phyloP scores from a whole-genome alignment of 2,797 vertebrate species.

The Rhyacichthys aspro region DNA sequence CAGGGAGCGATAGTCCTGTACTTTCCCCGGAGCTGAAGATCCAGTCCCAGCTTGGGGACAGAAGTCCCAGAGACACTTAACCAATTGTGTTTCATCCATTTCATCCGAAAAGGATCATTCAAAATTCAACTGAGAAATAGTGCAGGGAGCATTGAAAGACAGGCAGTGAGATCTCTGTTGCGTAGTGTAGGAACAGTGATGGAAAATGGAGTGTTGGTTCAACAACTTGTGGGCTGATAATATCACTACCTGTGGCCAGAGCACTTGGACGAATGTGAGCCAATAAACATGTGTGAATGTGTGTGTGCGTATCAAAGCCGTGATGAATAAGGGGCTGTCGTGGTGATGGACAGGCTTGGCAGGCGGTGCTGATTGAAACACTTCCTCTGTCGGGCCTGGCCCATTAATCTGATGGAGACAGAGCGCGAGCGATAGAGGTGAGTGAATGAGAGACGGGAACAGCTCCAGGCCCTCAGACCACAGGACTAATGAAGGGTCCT shows the following conservation, averaged over 20 bases:
- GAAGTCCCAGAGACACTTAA: constrained; percentile 79
- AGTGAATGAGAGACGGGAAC: constrained; percentile 24
- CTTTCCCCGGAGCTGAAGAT: constrained; percentile 44
- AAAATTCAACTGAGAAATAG: constrained; percentile 72
- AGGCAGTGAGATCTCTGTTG: constrained; percentile 34
- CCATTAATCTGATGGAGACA: constrained; percentile 91
- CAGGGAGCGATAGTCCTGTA: constrained; percentile 63
- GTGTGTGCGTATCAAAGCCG: constrained; percentile 67
- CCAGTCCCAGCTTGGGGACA: constrained; percentile 74
- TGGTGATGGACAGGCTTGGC: constrained; percentile 82
- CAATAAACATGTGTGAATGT: constrained; percentile 69
- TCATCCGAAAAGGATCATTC: constrained; percentile 76
- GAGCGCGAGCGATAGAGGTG: constrained; percentile 51
- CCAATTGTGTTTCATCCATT: constrained; percentile 77
- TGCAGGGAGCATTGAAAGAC: constrained; percentile 43
- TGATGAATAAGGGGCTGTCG: constrained; percentile 79
- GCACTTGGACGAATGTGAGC: constrained; percentile 27
- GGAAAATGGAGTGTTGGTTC: constrained; percentile 23
- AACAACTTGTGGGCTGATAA: constrained; percentile 61
- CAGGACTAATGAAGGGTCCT: constrained; percentile 76
- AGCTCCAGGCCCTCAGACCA: constrained; percentile 62
- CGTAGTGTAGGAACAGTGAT: constrained; percentile 2
- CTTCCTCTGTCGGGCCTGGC: constrained; percentile 92
- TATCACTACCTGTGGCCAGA: constrained; percentile 54
- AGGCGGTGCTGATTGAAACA: constrained; percentile 94